A percentile compares a stretch with the other conserved stretches of the same genome.
These are phyloP conservation scores for Spilogale gracilis DNA, from an alignment of 2,113 vertebrate genomes.

Conservation along the genomic window DNA sequence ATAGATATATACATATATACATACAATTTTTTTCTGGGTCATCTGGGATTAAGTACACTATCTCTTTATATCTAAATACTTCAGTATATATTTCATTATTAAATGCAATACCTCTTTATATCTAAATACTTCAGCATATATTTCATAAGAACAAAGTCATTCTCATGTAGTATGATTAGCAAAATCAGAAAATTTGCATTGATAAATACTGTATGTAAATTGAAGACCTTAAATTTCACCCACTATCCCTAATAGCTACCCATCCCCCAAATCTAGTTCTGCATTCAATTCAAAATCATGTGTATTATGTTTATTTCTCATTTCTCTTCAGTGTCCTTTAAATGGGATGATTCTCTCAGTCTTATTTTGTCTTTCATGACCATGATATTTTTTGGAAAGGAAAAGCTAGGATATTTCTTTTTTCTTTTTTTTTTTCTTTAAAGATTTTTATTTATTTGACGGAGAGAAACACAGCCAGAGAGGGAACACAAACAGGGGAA, in stretches of 20 bases:
- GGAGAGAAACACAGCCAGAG: too few species aligned
- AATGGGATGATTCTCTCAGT: neutral
- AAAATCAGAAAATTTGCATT: conserved; percentile 48
- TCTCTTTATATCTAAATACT: neutral
- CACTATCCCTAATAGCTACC: neutral
- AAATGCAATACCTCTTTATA: neutral
- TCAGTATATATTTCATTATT: neutral
- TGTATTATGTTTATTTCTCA: neutral
- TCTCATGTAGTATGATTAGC: neutral
- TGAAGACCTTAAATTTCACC: conserved; percentile 4
- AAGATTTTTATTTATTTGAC: too few species aligned
- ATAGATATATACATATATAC: neutral
- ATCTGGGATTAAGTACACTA: neutral
- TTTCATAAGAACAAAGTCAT: conserved; percentile 27
- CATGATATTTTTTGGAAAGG: conserved; percentile 45
- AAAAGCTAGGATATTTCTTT: conserved; percentile 8
- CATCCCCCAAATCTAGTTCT: neutral
- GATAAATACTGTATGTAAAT: neutral
- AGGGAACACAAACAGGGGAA: too few species aligned
- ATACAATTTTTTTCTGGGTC: neutral
- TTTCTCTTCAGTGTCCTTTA: neutral
- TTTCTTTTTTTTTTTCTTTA: too few species aligned
- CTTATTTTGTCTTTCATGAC: conserved; percentile 18
- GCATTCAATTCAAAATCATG: neutral
- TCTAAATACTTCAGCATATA: neutral